Evolutionary conservation across 1,140 invertebrate species (phyloP).

Genomic region (Polypedilum pembai): DNA sequence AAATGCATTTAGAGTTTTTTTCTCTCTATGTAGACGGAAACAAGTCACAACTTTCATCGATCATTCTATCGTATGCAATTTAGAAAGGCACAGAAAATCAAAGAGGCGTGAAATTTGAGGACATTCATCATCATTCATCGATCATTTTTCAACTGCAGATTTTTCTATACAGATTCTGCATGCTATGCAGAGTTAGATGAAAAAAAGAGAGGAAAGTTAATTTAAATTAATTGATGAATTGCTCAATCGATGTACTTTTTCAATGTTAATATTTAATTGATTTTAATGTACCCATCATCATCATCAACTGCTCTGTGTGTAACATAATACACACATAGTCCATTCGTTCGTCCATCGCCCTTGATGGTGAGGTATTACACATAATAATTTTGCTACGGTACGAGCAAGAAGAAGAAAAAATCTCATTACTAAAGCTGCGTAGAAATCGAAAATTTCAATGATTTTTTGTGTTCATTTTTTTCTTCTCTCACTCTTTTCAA

Average conservation of each 20-base stretch:
- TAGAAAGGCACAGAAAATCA: background rate
- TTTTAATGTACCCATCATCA: background rate
- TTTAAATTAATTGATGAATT: constrained; percentile 27
- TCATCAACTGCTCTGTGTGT: constrained; percentile 32
- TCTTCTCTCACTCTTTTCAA: background rate
- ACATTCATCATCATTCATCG: constrained; percentile 28
- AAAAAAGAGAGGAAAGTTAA: background rate
- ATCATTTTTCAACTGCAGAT: constrained; percentile 19
- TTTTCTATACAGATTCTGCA: constrained; percentile 9
- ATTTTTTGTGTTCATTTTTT: constrained; percentile 19
- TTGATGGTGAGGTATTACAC: constrained; percentile 14
- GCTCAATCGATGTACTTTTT: background rate
- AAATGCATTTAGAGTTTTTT: background rate
- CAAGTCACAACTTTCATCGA: constrained; percentile 28
- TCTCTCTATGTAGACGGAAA: background rate
- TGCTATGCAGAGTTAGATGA: background rate
- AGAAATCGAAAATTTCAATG: constrained; percentile 21
- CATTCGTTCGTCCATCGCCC: background rate
- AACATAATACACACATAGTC: background rate
- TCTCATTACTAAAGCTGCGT: constrained; percentile 10
- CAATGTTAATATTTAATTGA: constrained; percentile 26
- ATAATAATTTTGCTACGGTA: constrained; percentile 15
- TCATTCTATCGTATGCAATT: background rate
- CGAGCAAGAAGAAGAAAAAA: background rate
- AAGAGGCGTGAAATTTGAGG: constrained; percentile 27